Base-by-base conservation (phyloP, 2,888 invertebrate species). In the Aplocera efformata region DNA sequence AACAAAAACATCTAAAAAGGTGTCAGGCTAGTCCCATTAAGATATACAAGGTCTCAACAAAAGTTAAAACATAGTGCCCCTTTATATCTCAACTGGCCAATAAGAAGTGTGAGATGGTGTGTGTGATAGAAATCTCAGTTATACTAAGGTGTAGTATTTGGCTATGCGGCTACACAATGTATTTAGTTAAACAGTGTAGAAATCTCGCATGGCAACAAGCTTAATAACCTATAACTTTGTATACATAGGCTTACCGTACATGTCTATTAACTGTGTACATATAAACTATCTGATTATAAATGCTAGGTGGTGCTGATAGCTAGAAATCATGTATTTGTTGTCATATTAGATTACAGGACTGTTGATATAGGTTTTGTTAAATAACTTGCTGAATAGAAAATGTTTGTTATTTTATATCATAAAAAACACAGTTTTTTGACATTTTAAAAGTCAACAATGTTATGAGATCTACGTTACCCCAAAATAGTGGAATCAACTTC, bases 181-280 rank as follows among this genome's bases (percentile, higher is more conserved):
- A 60, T 55, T 55, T 62, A 46, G 45, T 42, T 47, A 50, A 35
- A 58, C 51, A 55, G 56, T 59, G 60, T 63, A 54, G 46, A 67
- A 73, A 71, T 72, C 75, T 79, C 67, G 78, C 84, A 77, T 83
- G 79, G 83, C 78, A 84, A 84, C 83, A 80, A 73, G 72, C 60
- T 55, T 67, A 76, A 77, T 82, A 79, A 79, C 78, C 79, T 79
- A 78, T 72, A 75, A 68, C 60, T 58, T 61, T 72, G 68, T 76
- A 69, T 67, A 68, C 65, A 65, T 66, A 67, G 59, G 66, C 60
- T 50, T 63, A 37, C 36, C 50, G 60, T 60, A 61, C 56, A 56
- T 60, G 49, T 42, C 56, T 64, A 58, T 54, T 60, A 60, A 50
- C 56, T 64, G 42, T 64, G 66, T 61, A 68, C 66, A 70, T 67